Base-by-base conservation (phyloP, 2,888 invertebrate species). In the Oasisia sp. region DNA sequence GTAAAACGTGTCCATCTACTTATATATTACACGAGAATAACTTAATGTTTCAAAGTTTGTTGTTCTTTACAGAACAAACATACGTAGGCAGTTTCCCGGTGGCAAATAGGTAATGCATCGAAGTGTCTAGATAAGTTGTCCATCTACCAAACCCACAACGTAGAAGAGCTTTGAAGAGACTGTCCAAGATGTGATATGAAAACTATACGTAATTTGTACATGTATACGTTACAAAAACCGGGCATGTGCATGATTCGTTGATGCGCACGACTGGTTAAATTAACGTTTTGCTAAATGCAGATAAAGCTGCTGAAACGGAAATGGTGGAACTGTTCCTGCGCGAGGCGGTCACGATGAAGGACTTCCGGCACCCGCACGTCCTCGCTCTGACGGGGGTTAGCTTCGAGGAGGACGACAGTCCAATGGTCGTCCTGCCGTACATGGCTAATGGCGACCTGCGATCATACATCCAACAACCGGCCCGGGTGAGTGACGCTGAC, bases 361-460 rank as follows among this genome's bases (percentile, higher is more conserved):
- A 96, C 92, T 96, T 97, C 93, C 95, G 96, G 92, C 97, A 97
- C 94, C 95, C 96, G 3, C 96, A 97, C 93, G 96, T 97, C 8
- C 95, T 97, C 27, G 95, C 96, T 14, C 94, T 97, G 89, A 95
- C 96, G 7, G 97, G 97, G 4, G 96, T 97, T 56, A 93, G 92
- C 44, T 92, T 94, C 89, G 96, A 96, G 8, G 94, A 96, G 27
- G 95, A 96, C 91, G 96, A 96, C 50, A 96, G 96, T 91, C 97
- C 97, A 27, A 96, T 97, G 93, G 96, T 97, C 89, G 95, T 97
- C 91, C 95, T 96, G 92, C 97, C 97, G 14, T 97, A 95, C 94
- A 97, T 97, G 96, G 95, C 95, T 90, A 96, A 96, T 92, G 97
- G 97, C 92, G 97, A 97, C 94, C 95, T 96, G 58, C 95, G 96